Base-by-base conservation (phyloP, 2,797 vertebrate species). In the Anas bahamensis region DNA sequence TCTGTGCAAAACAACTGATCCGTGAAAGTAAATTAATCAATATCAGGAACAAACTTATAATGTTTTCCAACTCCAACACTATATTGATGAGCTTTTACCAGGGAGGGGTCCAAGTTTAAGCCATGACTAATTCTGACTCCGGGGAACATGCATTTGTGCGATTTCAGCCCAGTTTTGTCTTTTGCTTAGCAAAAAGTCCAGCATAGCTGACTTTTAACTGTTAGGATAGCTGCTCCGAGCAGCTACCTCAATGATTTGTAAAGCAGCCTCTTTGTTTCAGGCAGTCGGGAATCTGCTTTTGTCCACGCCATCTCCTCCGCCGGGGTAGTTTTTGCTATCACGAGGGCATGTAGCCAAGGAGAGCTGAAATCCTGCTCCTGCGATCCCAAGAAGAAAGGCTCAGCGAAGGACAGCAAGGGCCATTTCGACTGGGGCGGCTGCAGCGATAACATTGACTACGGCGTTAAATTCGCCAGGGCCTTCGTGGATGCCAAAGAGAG, bases 271-370 rank as follows among this genome's bases (percentile, higher is more conserved):
- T 96, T 93, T 91, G 71, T 97, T 96, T 64, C 97, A 99, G 99
- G 99, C 97, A 99, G 99, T 96, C 98, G 99, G 42, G 99, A 99
- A 92, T 99, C 99, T 50, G 99, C 99, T 89, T 99, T 99, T 94
- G 98, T 99, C 82, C 99, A 99, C 4, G 99, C 99, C 96, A 98
- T 99, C 97, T 99, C 99, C 80, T 99, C 99, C 1, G 99, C 99
- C 13, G 99, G 99, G 17, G 98, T 99, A 95, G 99, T 99, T 33
- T 98, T 99, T 98, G 98, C 99, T 14, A 93, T 99, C 97, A 99
- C 99, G 6, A 98, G 99, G 56, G 99, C 99, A 55, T 99, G 99
- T 97, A 99, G 99, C 97, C 99, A 98, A 92, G 99, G 99, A 50
- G 99, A 99, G 89, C 97, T 99, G 96, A 98, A 99, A 90, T 98